Evolutionary conservation across 2,797 vertebrate species (phyloP).

Genomic region (Anguilla anguilla): DNA sequence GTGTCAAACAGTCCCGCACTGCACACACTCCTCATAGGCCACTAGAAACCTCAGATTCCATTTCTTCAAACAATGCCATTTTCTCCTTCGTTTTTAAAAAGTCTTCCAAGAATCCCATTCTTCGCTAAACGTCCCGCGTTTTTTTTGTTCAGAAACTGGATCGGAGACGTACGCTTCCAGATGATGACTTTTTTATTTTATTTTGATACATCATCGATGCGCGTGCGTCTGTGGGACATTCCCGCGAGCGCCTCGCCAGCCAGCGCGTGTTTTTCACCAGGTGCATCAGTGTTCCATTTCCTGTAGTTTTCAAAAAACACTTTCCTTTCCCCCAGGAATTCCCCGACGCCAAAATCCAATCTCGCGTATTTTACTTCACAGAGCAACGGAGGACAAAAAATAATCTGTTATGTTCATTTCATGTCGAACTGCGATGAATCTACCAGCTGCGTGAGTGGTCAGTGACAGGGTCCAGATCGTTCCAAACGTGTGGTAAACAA

Average conservation of each 20-base stretch:
- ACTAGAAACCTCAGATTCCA: neutral
- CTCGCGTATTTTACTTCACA: conserved; percentile 21
- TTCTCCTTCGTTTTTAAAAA: conserved; percentile 8
- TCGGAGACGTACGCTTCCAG: neutral
- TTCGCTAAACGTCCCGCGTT: neutral
- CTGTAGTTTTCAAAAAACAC: conserved; percentile 15
- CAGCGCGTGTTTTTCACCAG: conserved; percentile 1
- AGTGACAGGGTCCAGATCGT: neutral
- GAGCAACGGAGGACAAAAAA: neutral
- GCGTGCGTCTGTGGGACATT: neutral
- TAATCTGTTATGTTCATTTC: conserved; percentile 28
- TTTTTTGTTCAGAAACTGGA: conserved; percentile 12
- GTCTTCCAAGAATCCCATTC: neutral
- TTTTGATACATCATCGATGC: conserved; percentile 18
- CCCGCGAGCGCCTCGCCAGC: conserved; percentile 14
- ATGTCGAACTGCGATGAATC: conserved; percentile 22
- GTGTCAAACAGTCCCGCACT: neutral
- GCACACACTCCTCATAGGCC: neutral
- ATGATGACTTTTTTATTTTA: neutral
- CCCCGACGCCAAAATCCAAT: conserved; percentile 15
- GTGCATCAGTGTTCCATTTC: conserved; percentile 16
- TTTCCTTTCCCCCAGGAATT: neutral
- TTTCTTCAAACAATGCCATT: neutral
- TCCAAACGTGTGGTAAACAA: neutral
- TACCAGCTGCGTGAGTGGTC: neutral